These are phyloP conservation scores for Sphaeramia orbicularis DNA, from an alignment of 2,797 vertebrate species.

Conservation along the genomic window DNA sequence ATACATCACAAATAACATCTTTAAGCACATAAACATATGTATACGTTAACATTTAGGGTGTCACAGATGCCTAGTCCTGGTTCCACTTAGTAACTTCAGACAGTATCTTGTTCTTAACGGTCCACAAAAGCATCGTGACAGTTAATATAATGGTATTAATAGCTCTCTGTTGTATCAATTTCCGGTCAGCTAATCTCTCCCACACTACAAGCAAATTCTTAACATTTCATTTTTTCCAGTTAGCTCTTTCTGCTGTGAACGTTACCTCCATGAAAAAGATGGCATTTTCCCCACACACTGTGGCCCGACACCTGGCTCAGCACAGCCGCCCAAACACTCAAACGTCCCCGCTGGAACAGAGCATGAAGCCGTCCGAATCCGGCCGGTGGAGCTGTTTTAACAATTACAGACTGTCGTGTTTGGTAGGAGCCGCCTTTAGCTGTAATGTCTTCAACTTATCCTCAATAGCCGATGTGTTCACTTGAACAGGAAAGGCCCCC, in stretches of 20 bases:
- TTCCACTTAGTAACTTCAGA: neutral
- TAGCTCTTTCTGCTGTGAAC: slow-evolving; percentile 28
- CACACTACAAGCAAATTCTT: neutral
- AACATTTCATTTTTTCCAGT: neutral
- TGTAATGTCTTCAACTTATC: slow-evolving; percentile 60
- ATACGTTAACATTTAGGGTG: too few species aligned
- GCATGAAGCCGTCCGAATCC: slow-evolving; percentile 62
- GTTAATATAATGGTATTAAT: neutral
- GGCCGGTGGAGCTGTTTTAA: neutral
- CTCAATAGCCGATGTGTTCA: slow-evolving; percentile 70
- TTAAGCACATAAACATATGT: too few species aligned
- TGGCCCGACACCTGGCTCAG: slow-evolving; percentile 67
- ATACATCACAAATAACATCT: too few species aligned
- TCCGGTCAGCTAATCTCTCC: neutral
- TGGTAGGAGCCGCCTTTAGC: slow-evolving; percentile 11
- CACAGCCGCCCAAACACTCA: slow-evolving; percentile 66
- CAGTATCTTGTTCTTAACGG: slow-evolving; percentile 3
- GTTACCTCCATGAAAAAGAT: slow-evolving; percentile 81
- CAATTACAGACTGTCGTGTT: neutral
- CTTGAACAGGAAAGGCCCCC: slow-evolving; percentile 60
- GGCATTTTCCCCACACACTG: slow-evolving; percentile 76
- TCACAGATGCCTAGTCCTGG: neutral
- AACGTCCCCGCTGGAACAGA: slow-evolving; percentile 35
- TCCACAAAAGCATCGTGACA: neutral
- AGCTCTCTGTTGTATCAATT: too few species aligned